phyloP scores from a whole-genome alignment of 2,113 vertebrate genomes.

The Carassius gibelio region DNA sequence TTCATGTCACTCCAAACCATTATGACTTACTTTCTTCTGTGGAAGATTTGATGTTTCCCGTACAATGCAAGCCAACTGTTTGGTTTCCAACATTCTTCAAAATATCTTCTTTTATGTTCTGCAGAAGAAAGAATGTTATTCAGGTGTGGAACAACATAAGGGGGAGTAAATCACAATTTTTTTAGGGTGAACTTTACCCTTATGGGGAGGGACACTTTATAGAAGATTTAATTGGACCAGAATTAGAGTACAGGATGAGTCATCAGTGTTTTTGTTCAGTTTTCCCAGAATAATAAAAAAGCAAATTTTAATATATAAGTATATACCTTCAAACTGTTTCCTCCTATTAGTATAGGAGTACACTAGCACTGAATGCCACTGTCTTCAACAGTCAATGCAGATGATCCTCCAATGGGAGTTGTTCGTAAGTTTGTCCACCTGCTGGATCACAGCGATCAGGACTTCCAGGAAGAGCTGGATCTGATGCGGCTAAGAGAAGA shows the following conservation, averaged over 20 bases:
- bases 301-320: background rate
- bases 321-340: background rate
- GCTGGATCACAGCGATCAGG: constrained; percentile 96
- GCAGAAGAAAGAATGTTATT: too few relatives aligned
- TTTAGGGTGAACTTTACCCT: background rate
- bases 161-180: too few relatives aligned
- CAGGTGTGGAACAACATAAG: too few relatives aligned
- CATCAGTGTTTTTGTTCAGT: background rate
- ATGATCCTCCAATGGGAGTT: constrained; percentile 92
- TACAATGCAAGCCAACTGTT: background rate
- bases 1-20: background rate
- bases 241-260: background rate
- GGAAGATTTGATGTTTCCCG: too few relatives aligned
- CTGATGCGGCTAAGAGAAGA: constrained; percentile 94
- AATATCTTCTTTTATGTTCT: background rate
- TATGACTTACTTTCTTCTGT: too few relatives aligned
- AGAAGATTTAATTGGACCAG: background rate
- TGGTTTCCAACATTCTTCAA: background rate
- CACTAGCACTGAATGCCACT: background rate
- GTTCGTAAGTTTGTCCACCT: constrained; percentile 97
- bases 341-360: background rate
- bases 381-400: constrained; percentile 76
- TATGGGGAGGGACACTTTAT: background rate
- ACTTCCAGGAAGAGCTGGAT: constrained; percentile 97
- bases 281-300: background rate